Evolutionary conservation across 2,888 invertebrate genomes (phyloP), one percentile per base, ranked within the genome.

Genomic region (Acronicta aceris): DNA sequence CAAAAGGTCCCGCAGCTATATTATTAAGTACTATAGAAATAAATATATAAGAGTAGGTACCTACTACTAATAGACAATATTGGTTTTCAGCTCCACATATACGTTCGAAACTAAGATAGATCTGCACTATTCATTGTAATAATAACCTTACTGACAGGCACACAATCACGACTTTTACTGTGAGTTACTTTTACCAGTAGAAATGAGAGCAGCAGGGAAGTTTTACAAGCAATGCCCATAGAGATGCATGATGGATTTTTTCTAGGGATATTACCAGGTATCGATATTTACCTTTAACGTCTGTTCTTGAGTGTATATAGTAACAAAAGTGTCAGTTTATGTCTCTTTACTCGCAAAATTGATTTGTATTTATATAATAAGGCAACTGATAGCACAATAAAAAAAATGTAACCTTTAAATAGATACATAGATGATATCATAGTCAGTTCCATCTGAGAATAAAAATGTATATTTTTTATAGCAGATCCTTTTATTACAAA

Each of bases 171-270:
- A 49, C 76, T 78, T 80, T 81, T 81, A 81, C 75, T 60, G 67
- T 63, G 73, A 75, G 70, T 79, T 79, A 77, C 80, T 82, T 82
- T 83, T 73, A 69, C 62, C 64, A 67, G 61, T 64, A 72, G 76
- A 81, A 85, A 83, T 68, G 76, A 59, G 85, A 78, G 74, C 84
- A 84, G 71, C 80, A n/a, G n/a, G n/a, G 70, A 69, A 76, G 78
- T 78, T 78, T 77, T 59, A 78, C 72, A 76, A 65, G 58, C 71
- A 68, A 48, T 30, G 65, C 52, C 66, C 59, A 67, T 70, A 71
- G 64, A 63, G 70, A 42, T 58, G 53, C 15, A 53, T 56, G 21
- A 30, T 5, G n/a, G 47, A 33, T 51, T 17, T 50, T 51, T 15
- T 15, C 25, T 46, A 46, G 21, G 27, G 49, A 54, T 71, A 50